Evolutionary conservation across 30 jellyfish, hydroid and myxozoan genomes (phyloP).

Genomic region (Aurelia sp.): DNA sequence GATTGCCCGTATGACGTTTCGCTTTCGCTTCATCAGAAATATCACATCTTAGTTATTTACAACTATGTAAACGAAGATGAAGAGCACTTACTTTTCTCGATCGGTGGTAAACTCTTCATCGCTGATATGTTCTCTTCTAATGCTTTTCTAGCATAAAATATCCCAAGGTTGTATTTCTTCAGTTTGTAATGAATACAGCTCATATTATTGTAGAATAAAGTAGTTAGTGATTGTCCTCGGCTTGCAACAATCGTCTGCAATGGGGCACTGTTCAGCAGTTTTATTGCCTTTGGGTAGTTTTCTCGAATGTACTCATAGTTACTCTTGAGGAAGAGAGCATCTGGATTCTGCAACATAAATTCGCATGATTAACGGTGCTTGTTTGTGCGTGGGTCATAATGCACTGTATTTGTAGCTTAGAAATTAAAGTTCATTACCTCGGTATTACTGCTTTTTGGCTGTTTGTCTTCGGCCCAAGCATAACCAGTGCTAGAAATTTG

Average conservation of each 20-base stretch:
- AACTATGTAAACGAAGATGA: too few relatives aligned
- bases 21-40: too few relatives aligned
- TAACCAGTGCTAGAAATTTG: too few relatives aligned
- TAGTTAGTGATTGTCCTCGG: constrained; percentile 76
- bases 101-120: constrained; percentile 88
- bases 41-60: too few relatives aligned
- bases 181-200: constrained; percentile 78
- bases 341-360: constrained; percentile 73
- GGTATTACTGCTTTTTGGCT: too few relatives aligned
- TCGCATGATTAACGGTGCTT: background rate
- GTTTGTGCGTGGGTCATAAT: too few relatives aligned
- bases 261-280: constrained; percentile 84
- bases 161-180: constrained; percentile 84
- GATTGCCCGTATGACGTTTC: too few relatives aligned
- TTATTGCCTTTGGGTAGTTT: constrained; percentile 89
- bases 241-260: constrained; percentile 43
- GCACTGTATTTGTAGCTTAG: too few relatives aligned
- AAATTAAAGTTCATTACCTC: too few relatives aligned
- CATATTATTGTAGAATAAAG: constrained; percentile 87
- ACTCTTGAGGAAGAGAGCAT: constrained; percentile 88
- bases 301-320: constrained; percentile 83
- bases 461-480: too few relatives aligned
- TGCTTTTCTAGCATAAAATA: constrained; percentile 80
- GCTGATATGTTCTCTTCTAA: constrained; percentile 84
- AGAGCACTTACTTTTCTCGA: constrained; percentile 83